These are phyloP conservation scores for Chaenodraco wilsoni DNA, from an alignment of 2,797 vertebrate genomes.

Conservation along the genomic window DNA sequence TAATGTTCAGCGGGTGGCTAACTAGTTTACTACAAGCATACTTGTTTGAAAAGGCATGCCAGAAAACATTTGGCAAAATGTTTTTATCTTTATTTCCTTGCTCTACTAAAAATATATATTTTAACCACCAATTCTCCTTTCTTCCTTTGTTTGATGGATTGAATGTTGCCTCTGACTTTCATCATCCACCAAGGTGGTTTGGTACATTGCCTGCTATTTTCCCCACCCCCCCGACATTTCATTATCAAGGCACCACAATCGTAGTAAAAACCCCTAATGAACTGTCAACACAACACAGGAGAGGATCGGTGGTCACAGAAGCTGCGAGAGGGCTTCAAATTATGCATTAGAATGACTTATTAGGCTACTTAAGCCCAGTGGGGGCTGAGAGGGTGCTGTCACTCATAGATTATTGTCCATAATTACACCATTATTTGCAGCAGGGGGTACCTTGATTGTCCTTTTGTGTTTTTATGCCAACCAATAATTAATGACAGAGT, in stretches of 20 bases:
- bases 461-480: constrained; percentile 24
- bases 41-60: not conserved
- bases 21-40: not conserved
- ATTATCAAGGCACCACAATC: constrained; percentile 49
- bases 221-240: constrained; percentile 40
- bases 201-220: constrained; percentile 16
- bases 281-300: constrained; percentile 44
- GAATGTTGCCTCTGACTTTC: constrained; percentile 14
- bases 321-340: constrained; percentile 51
- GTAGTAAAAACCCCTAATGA: constrained; percentile 56
- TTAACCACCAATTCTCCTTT: not conserved
- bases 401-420: constrained; percentile 43
- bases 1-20: not conserved
- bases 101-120: not conserved
- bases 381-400: constrained; percentile 36
- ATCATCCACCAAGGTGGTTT: constrained; percentile 27
- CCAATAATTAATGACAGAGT: constrained; percentile 25
- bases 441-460: constrained; percentile 8
- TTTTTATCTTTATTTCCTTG: not conserved
- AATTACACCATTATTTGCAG: constrained; percentile 37
- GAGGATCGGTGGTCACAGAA: constrained; percentile 36
- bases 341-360: constrained; percentile 69
- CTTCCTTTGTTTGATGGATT: constrained; percentile 4
- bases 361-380: constrained; percentile 52
- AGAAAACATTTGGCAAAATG: not conserved